Evolutionary conservation across 2,797 vertebrate species (phyloP).

Genomic region (Buceros bicornis): DNA sequence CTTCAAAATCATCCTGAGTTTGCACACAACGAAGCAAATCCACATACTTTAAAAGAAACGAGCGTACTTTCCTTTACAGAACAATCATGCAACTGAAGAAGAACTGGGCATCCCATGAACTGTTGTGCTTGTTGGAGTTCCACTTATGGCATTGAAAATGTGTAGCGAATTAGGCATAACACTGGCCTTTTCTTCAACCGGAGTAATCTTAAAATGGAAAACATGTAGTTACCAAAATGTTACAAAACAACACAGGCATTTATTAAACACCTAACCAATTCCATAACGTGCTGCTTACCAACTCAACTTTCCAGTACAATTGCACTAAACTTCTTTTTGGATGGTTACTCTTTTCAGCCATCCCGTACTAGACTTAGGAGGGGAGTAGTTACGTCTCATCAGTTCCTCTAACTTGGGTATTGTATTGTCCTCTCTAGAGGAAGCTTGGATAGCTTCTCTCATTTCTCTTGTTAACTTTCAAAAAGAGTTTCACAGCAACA

Average conservation of each 20-base stretch:
- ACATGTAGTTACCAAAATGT: not conserved
- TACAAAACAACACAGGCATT: not conserved
- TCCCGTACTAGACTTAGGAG: not conserved
- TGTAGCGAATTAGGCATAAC: conserved; percentile 91
- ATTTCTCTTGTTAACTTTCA: not conserved
- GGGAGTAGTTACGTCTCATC: not conserved
- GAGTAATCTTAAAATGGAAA: conserved; percentile 86
- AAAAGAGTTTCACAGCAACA: not conserved
- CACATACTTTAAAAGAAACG: not conserved
- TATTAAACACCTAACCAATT: not conserved
- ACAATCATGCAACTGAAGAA: conserved; percentile 88
- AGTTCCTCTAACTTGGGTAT: not conserved
- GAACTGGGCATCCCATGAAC: conserved; percentile 92
- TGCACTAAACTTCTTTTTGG: not conserved
- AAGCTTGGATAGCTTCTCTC: not conserved
- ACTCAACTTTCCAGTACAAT: not conserved
- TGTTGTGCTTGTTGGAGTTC: conserved; percentile 88
- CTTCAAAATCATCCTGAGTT: conserved; percentile 79
- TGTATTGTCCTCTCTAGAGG: not conserved
- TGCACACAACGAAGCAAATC: conserved; percentile 69
- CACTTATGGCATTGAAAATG: conserved; percentile 97
- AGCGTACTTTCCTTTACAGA: conserved; percentile 24
- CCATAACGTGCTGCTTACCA: accelerated
- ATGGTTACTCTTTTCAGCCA: not conserved
- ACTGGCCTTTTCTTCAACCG: conserved; percentile 88